phyloP scores from a whole-genome alignment of 2,797 vertebrate species.

The Enteromius argenteus region DNA sequence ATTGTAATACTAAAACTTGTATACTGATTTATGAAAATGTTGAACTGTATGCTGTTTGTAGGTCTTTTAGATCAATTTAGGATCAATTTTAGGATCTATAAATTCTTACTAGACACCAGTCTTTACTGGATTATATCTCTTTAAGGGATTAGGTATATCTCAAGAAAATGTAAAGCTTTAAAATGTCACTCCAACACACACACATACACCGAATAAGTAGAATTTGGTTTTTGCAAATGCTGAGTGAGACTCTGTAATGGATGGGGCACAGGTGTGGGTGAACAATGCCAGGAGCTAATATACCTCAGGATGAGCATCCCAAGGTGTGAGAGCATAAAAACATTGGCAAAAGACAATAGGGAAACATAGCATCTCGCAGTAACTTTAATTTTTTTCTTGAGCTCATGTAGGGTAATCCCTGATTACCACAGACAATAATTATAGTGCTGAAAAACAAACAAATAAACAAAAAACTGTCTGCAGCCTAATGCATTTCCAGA shows the following conservation, averaged over 20 bases:
- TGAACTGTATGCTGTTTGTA: neutral
- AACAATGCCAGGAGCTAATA: neutral
- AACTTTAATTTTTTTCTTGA: neutral
- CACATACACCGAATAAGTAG: neutral
- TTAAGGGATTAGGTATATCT: neutral
- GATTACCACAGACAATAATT: neutral
- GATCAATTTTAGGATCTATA: neutral
- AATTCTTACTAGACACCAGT: neutral
- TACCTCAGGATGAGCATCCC: neutral
- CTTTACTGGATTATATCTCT: neutral
- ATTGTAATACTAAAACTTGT: neutral
- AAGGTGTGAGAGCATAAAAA: neutral
- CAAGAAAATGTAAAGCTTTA: slow-evolving; percentile 1
- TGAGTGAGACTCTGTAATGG: neutral
- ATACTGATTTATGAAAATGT: neutral
- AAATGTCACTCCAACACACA: neutral
- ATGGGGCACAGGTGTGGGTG: neutral
- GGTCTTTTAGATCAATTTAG: neutral
- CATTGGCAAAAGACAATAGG: neutral
- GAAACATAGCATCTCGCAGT: neutral
- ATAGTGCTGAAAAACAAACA: neutral
- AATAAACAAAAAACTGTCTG: neutral
- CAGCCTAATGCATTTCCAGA: neutral
- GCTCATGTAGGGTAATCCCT: neutral
- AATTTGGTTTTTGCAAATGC: neutral